phyloP scores from a whole-genome alignment of 2,113 vertebrate genomes.

The Anseranas semipalmata region DNA sequence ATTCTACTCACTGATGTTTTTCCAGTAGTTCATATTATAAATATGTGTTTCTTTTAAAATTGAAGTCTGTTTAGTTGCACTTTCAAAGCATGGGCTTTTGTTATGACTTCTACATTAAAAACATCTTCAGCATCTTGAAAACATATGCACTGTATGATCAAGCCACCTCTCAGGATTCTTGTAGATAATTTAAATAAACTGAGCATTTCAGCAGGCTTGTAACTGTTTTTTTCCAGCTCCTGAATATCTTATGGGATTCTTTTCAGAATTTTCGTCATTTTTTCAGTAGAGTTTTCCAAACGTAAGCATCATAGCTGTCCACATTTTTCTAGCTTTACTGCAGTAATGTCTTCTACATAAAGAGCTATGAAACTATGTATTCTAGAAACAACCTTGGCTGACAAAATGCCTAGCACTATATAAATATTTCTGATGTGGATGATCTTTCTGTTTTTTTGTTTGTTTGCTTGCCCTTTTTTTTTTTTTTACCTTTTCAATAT shows the following conservation, averaged over 20 bases:
- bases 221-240: neutral
- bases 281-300: neutral
- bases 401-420: neutral
- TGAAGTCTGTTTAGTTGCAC: neutral
- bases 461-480: neutral
- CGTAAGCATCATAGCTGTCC: neutral
- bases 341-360: neutral
- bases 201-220: neutral
- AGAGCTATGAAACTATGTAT: neutral
- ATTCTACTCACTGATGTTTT: neutral
- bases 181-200: neutral
- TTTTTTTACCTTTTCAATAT: neutral
- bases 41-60: neutral
- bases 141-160: neutral
- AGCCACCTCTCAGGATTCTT: neutral
- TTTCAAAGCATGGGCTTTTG: neutral
- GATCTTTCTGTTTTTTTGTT: neutral
- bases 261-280: neutral
- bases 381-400: neutral
- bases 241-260: neutral
- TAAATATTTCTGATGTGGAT: neutral
- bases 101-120: neutral
- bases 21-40: neutral
- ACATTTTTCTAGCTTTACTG: neutral
- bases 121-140: neutral